Evolutionary conservation across 2,797 vertebrate species (phyloP).

Genomic region (Bradypodion pumilum): DNA sequence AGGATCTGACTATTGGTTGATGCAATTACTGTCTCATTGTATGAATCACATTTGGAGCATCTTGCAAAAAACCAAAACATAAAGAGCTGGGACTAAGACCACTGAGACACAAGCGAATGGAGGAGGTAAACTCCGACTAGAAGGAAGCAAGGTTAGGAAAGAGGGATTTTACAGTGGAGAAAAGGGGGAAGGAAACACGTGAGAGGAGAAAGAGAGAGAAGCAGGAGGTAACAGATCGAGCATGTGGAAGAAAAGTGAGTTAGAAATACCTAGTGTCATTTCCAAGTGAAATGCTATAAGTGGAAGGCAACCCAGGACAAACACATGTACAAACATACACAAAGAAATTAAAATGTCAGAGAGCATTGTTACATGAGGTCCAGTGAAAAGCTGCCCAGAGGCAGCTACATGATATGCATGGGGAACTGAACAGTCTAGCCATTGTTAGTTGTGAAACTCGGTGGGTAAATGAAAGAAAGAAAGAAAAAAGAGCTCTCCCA

Average conservation of each 20-base stretch:
- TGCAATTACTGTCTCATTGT: neutral
- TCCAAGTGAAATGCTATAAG: constrained; percentile 89
- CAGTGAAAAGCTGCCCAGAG: constrained; percentile 9
- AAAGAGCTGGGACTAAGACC: constrained; percentile 43
- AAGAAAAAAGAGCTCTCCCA: constrained; percentile 2
- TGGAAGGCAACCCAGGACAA: constrained; percentile 76
- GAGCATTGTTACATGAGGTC: constrained; percentile 22
- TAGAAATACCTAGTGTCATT: constrained; percentile 89
- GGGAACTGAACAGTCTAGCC: neutral
- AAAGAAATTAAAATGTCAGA: constrained; percentile 82
- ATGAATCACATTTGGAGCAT: neutral
- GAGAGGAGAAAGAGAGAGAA: constrained; percentile 54
- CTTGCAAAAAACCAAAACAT: neutral
- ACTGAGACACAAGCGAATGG: constrained; percentile 38
- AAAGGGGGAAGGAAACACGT: constrained; percentile 26
- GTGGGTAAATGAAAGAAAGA: constrained; percentile 2
- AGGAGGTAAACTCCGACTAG: constrained; percentile 47
- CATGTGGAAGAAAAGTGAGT: constrained; percentile 64
- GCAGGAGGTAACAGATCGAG: constrained; percentile 63
- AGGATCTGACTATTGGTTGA: neutral
- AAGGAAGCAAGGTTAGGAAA: constrained; percentile 47
- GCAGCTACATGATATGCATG: neutral
- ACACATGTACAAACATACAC: constrained; percentile 76
- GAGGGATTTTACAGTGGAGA: constrained; percentile 5
- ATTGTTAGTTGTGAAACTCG: neutral